phyloP scores from a whole-genome alignment of 2,888 invertebrate species.

The Netelia fuscicornis region DNA sequence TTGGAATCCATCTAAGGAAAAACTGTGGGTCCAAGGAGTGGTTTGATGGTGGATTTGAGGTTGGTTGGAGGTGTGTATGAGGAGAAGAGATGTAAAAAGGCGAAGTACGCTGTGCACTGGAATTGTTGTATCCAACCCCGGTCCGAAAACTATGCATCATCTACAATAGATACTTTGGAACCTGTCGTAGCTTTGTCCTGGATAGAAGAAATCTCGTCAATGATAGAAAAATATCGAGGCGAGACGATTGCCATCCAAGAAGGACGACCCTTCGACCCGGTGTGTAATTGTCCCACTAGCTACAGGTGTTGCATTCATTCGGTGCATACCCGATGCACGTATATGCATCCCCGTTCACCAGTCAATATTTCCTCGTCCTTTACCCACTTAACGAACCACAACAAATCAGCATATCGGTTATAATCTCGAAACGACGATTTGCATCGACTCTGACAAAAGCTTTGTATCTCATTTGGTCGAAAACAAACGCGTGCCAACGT shows the following conservation, averaged over 20 bases:
- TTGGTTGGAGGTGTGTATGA: too few species aligned
- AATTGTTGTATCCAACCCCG: too few species aligned
- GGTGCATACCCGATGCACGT: conserved; percentile 17
- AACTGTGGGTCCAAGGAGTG: too few species aligned
- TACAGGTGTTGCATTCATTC: conserved; percentile 62
- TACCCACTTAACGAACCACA: conserved; percentile 66
- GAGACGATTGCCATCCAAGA: not conserved
- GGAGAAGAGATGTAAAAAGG: too few species aligned
- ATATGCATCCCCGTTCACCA: conserved; percentile 11
- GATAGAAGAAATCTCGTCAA: not conserved
- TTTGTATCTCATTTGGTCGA: not conserved
- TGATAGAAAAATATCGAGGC: not conserved
- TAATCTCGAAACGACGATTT: not conserved
- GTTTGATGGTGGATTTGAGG: too few species aligned
- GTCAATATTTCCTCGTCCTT: conserved; percentile 66
- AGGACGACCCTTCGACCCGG: conserved; percentile 6
- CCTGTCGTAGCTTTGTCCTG: too few species aligned
- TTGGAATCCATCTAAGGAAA: too few species aligned
- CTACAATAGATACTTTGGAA: too few species aligned
- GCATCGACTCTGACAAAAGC: not conserved
- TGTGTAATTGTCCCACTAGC: conserved; percentile 49
- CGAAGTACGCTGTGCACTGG: too few species aligned
- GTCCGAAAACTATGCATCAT: too few species aligned
- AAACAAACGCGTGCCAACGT: not conserved
- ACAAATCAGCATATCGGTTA: not conserved